Base-by-base conservation (phyloP, 2,888 invertebrate species). In the Phytoseiulus persimilis region DNA sequence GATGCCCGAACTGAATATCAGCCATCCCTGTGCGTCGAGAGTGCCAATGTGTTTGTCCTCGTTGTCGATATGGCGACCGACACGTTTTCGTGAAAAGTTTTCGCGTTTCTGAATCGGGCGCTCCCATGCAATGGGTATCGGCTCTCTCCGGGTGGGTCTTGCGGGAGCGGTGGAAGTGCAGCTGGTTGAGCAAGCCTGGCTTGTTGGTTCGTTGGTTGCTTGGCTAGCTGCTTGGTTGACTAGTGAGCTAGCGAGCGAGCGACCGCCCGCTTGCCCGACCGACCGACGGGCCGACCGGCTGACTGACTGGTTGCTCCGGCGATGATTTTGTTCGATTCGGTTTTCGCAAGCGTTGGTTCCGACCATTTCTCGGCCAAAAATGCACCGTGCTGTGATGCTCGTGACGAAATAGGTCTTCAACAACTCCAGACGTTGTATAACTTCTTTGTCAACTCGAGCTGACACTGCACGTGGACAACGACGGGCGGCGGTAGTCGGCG, bases 271-370 rank as follows among this genome's bases (percentile, higher is more conserved):
- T n/a, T n/a, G n/a, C n/a, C 1, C 65, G 65, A 65, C 14, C 65
- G 65, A 28, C 23, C 65, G 65, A 46, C 9, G 9, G 46, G 46
- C 46, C 46, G 46, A 46, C 6, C 14, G 46, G 14, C 46, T 46
- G 46, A 46, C 46, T 46, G 46, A 65, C 65, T 65, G 65, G 65
- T 65, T 65, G 65, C 28, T 65, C 28, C 65, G 65, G 28, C 65
- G 65, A 65, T 65, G 65, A 65, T 65, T 65, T 65, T 65, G 65
- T 65, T 65, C 65, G 65, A 65, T 65, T 65, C 65, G 65, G 65
- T 65, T 65, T 65, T 65, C 65, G 65, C 65, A 65, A 65, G 65
- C 65, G 65, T 65, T 65, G 11, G 65, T 28, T 65, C 18, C 65
- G 65, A 65, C 65, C 65, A 65, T 65, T 65, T 65, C 65, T 65